phyloP scores from a whole-genome alignment of 92 coral and sea anemone genomes.

The Phenganax subtilis region DNA sequence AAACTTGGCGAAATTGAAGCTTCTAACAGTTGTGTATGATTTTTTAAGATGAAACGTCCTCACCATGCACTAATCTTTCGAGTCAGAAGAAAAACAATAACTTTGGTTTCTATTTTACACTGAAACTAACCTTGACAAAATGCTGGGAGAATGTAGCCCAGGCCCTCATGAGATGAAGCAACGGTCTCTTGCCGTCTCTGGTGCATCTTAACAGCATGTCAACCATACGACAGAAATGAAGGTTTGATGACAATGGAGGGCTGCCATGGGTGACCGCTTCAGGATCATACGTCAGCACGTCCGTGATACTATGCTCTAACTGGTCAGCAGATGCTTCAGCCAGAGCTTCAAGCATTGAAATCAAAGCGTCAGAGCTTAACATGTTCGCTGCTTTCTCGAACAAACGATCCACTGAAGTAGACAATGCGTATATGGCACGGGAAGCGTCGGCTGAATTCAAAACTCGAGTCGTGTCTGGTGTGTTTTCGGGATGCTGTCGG shows the following conservation, averaged over 20 bases:
- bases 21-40: neutral
- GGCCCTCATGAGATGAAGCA: conserved; percentile 90
- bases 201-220: conserved; percentile 96
- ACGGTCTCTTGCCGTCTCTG: conserved; percentile 91
- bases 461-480: conserved; percentile 66
- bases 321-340: conserved; percentile 80
- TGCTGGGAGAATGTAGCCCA: conserved; percentile 90
- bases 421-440: conserved; percentile 90
- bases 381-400: conserved; percentile 96
- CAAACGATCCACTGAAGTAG: conserved; percentile 93
- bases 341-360: conserved; percentile 52
- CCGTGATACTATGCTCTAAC: conserved; percentile 50
- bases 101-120: neutral
- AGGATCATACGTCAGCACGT: conserved; percentile 45
- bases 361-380: conserved; percentile 43
- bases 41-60: neutral
- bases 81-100: neutral
- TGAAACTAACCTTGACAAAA: conserved; percentile 71
- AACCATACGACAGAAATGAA: conserved; percentile 88
- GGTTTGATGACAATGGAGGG: conserved; percentile 58
- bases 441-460: conserved; percentile 82
- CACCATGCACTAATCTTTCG: neutral
- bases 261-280: conserved; percentile 10
- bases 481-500: conserved; percentile 60
- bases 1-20: too few relatives aligned